A percentile compares a stretch with the other conserved stretches of the same genome.
phyloP scores from a whole-genome alignment of 2,113 vertebrate genomes.

The Seriola dumerili region DNA sequence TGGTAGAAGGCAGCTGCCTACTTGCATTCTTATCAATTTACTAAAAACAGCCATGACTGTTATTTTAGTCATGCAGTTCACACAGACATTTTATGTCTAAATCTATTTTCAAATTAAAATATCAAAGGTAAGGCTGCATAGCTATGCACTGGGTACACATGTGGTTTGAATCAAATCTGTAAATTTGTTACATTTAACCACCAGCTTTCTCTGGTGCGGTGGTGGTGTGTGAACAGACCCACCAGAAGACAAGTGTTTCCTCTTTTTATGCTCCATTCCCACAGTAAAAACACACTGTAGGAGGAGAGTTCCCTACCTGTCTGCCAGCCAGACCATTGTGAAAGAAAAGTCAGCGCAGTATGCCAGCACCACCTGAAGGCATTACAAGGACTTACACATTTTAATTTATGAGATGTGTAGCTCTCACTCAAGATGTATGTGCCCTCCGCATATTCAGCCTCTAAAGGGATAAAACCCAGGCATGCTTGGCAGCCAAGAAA shows the following conservation, averaged over 20 bases:
- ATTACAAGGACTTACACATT: slow-evolving; percentile 41
- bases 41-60: slow-evolving; percentile 37
- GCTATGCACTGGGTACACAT: not conserved
- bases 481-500: no score
- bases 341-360: slow-evolving; percentile 30
- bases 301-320: slow-evolving; percentile 22
- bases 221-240: slow-evolving; percentile 36
- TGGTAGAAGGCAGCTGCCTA: not conserved
- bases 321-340: slow-evolving; percentile 25
- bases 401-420: not conserved
- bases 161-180: slow-evolving; percentile 14
- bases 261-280: slow-evolving; percentile 37
- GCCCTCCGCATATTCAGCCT: not conserved
- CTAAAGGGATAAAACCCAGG: not conserved
- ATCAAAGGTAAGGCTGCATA: not conserved
- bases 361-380: slow-evolving; percentile 69
- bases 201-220: slow-evolving; percentile 8
- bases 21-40: not conserved
- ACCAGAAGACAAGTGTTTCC: slow-evolving; percentile 35
- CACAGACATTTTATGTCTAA: not conserved
- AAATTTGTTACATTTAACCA: slow-evolving; percentile 25
- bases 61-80: not conserved
- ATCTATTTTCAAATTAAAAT: slow-evolving; percentile 6
- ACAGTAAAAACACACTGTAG: slow-evolving; percentile 16
- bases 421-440: not conserved